Percentiles rank a stretch among this genome's conserved stretches.
Evolutionary conservation across 2,888 invertebrate genomes (phyloP).

Genomic region (Nephrocerus scutellatus): DNA sequence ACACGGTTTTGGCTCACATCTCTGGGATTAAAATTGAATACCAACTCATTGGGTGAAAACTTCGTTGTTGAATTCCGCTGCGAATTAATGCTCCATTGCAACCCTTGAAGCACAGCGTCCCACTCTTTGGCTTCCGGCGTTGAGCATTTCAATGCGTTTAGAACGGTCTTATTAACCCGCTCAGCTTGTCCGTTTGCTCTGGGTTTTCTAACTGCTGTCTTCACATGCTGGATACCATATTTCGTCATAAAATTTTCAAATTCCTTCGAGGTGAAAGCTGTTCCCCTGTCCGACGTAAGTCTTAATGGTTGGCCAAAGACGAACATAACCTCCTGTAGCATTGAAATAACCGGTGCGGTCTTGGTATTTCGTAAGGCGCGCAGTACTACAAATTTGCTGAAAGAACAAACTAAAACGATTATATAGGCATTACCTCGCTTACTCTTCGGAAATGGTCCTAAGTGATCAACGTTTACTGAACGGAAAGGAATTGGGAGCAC

Average conservation of each 20-base stretch:
- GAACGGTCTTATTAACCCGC: slow-evolving; percentile 13
- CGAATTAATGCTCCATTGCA: slow-evolving; percentile 21
- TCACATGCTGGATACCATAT: slow-evolving; percentile 18
- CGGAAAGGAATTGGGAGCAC: slow-evolving; percentile 18
- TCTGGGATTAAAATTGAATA: slow-evolving; percentile 20
- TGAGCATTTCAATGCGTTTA: slow-evolving; percentile 15
- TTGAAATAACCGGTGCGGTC: slow-evolving; percentile 18
- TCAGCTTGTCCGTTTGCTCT: slow-evolving; percentile 19
- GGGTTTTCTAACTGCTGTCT: slow-evolving; percentile 18
- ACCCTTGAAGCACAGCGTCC: slow-evolving; percentile 15
- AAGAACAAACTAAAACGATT: slow-evolving; percentile 10
- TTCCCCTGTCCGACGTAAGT: slow-evolving; percentile 17
- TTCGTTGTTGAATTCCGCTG: slow-evolving; percentile 16
- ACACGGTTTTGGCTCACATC: slow-evolving; percentile 16
- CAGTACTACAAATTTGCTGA: slow-evolving; percentile 17
- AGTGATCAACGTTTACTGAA: slow-evolving; percentile 20
- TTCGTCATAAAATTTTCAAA: slow-evolving; percentile 8
- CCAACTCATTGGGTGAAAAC: slow-evolving; percentile 18
- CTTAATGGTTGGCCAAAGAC: slow-evolving; percentile 14
- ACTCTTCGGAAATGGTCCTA: slow-evolving; percentile 23
- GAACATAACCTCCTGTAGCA: slow-evolving; percentile 13
- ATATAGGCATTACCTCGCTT: slow-evolving; percentile 7
- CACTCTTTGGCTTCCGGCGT: slow-evolving; percentile 12
- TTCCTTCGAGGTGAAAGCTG: slow-evolving; percentile 17
- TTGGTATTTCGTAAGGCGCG: slow-evolving; percentile 19